phyloP scores from a whole-genome alignment of 2,888 invertebrate genomes.

The Tricholauxania praeusta region DNA sequence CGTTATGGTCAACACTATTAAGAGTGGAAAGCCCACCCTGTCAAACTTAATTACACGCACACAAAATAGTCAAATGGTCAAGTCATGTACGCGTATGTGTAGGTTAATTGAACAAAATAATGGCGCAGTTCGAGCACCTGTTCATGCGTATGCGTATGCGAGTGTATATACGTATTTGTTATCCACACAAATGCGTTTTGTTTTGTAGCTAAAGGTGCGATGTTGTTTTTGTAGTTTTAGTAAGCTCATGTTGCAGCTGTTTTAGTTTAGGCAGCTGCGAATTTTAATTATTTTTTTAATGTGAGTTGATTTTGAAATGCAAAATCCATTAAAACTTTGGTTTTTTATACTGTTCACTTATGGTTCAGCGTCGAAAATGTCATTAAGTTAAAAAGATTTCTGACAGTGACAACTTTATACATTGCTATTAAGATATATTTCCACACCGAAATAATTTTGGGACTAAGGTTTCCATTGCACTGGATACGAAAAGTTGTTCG shows the following conservation, averaged over 20 bases:
- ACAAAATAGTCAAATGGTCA: too few species aligned
- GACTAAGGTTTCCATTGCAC: fast-evolving
- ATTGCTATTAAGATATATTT: too few species aligned
- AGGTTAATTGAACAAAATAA: slow-evolving; percentile 15
- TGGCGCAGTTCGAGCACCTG: background rate
- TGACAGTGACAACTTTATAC: background rate
- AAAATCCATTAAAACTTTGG: too few species aligned
- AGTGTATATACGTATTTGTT: slow-evolving; percentile 12
- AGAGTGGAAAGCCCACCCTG: background rate
- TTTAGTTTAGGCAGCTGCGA: too few species aligned
- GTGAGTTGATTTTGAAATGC: too few species aligned
- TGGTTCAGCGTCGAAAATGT: too few species aligned
- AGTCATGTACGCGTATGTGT: slow-evolving; percentile 45
- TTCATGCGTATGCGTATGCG: slow-evolving; percentile 35
- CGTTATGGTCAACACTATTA: background rate
- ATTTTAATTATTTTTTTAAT: too few species aligned
- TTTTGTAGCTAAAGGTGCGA: background rate
- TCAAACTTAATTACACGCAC: background rate
- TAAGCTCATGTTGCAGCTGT: too few species aligned
- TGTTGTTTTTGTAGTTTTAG: background rate
- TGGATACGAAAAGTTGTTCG: too few species aligned
- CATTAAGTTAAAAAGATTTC: too few species aligned
- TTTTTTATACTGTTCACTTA: too few species aligned
- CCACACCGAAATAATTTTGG: too few species aligned
- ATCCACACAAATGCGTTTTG: background rate